These are phyloP conservation scores for Gulo gulo DNA, from an alignment of 2,113 vertebrate genomes.

Conservation along the genomic window DNA sequence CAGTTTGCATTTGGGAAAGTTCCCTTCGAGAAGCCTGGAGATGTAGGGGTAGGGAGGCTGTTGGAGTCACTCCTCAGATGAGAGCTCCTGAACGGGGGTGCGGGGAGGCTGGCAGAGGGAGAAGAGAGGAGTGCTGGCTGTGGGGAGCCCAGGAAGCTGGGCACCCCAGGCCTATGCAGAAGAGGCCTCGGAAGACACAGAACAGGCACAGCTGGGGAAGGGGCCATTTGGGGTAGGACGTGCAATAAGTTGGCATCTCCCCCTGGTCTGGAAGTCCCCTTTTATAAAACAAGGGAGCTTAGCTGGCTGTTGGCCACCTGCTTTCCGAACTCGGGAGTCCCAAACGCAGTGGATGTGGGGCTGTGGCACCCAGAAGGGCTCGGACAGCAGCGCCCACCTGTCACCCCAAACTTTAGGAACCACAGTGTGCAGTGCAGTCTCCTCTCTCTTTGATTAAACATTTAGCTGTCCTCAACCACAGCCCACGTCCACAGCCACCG, in stretches of 20 bases:
- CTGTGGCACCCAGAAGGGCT: neutral
- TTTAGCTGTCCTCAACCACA: neutral
- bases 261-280: rapidly evolving
- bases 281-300: neutral
- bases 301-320: neutral
- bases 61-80: neutral
- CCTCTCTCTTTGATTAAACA: neutral
- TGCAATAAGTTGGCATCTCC: too few relatives aligned
- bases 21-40: neutral
- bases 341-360: neutral
- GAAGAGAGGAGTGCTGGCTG: rapidly evolving
- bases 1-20: neutral
- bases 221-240: neutral
- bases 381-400: rapidly evolving
- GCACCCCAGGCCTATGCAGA: neutral
- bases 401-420: neutral
- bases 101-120: neutral
- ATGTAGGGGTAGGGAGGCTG: neutral
- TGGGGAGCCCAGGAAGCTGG: neutral
- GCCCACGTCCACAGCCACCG: neutral
- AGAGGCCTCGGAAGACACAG: rapidly evolving
- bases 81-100: neutral
- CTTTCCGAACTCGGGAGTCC: neutral
- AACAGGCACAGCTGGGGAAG: neutral
- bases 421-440: rapidly evolving